Percentiles rank a stretch among this genome's conserved stretches.
phyloP scores from a whole-genome alignment of 2,113 vertebrate genomes.

The Puntigrus tetrazona region DNA sequence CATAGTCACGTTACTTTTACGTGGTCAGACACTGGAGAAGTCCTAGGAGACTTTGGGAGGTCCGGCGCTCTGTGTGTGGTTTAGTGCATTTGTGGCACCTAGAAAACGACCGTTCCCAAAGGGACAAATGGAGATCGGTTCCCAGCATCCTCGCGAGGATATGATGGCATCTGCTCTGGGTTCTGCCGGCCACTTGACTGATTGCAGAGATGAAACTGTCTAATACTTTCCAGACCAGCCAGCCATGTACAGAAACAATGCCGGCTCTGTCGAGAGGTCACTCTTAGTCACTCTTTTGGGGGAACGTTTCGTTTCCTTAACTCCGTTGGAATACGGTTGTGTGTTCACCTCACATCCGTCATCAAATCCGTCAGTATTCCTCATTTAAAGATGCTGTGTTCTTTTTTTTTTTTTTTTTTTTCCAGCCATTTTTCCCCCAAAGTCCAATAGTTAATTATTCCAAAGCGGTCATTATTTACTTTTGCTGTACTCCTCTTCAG shows the following conservation, averaged over 20 bases:
- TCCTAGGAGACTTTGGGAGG: background rate
- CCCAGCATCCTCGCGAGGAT: constrained; percentile 10
- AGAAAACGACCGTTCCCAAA: constrained; percentile 16
- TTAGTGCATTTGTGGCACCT: constrained; percentile 10
- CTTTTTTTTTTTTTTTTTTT: background rate
- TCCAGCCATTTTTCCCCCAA: background rate
- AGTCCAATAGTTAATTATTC: background rate
- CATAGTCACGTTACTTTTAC: background rate
- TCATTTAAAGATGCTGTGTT: background rate
- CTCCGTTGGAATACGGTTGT: background rate
- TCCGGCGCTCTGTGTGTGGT: constrained; percentile 30
- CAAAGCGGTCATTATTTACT: background rate
- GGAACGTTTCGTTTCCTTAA: background rate
- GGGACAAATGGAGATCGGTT: constrained; percentile 25
- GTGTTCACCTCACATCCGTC: background rate
- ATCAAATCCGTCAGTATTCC: background rate
- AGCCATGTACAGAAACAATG: constrained; percentile 38
- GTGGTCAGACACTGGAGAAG: background rate
- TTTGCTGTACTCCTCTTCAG: background rate
- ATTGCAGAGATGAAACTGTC: constrained; percentile 52
- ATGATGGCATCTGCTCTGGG: constrained; percentile 32
- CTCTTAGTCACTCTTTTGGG: constrained; percentile 18
- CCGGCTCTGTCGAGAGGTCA: constrained; percentile 45
- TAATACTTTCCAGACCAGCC: constrained; percentile 52
- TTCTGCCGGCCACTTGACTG: constrained; percentile 46